Base-by-base conservation (phyloP, 30 jellyfish, hydroid and myxozoan species). In the Aurelia aurita region DNA sequence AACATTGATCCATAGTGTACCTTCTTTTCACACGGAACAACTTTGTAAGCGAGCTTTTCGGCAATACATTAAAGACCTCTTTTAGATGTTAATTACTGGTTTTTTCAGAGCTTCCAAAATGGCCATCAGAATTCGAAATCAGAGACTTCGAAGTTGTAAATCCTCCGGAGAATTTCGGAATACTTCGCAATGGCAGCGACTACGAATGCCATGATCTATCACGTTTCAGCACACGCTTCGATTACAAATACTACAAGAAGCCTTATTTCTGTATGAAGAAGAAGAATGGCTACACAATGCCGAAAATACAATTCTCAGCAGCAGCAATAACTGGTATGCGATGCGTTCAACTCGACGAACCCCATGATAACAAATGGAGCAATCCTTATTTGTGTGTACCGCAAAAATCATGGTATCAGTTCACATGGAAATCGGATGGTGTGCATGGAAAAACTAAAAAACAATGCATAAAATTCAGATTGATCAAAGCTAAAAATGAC, bases 71-170 rank as follows among this genome's bases (percentile, higher is more conserved):
- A 35, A 35, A 35, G 47, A 35, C 47, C 6, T 35, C 47, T 35
- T 35, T 2, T 13, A 35, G 13, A 2, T 35, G 11, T 35, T 35
- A 7, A 39, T 39, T 8, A 39, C 51, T 39, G 51, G 51, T 14
- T 39, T 39, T 39, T 53, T 28, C 72, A 74, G 86, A 74, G 65
- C 63, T 54, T 29, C 86, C 86, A 28, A 74, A 74, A 57, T 74
- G 86, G 91, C 91, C 91, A 21, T 21, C 70, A 14, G 91, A 81
- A 31, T 81, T 81, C 91, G 51, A 81, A 19, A 67, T 81, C 60
- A 72, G 72, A 4, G 86, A 74, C 21, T 74, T 10, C 75, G 13
- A 10, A 46, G 58, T 74, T 55, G 86, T 54, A 34, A 74, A 74
- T 74, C 86, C 86, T 51, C 86, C 86, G 14, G 63, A 74, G 62